Percentiles rank a stretch among this genome's conserved stretches.
phyloP scores from a whole-genome alignment of 2,113 vertebrate genomes.

The Genyomyrus donnyi region DNA sequence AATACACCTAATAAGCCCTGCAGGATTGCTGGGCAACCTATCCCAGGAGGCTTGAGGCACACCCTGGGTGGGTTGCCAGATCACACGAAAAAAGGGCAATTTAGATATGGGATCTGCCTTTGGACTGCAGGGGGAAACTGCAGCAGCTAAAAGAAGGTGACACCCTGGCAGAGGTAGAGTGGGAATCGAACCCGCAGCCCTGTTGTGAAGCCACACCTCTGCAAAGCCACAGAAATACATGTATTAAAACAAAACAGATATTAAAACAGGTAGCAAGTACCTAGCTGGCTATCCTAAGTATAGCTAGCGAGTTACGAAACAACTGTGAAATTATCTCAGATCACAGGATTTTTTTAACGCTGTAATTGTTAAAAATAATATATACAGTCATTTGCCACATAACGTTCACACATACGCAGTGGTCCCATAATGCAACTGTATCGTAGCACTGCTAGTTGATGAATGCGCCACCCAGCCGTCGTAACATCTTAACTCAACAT shows the following conservation, averaged over 20 bases:
- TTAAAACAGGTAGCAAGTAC: neutral
- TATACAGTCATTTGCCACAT: neutral
- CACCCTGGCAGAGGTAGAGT: neutral
- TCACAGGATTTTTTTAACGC: neutral
- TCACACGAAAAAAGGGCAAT: neutral
- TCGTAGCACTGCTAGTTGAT: neutral
- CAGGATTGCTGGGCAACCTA: neutral
- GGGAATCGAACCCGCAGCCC: neutral
- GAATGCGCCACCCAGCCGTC: neutral
- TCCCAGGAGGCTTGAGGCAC: neutral
- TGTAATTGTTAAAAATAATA: neutral
- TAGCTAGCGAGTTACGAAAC: neutral
- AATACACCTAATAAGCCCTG: neutral
- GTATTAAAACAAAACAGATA: too few relatives aligned
- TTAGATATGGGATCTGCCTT: neutral
- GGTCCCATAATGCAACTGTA: neutral
- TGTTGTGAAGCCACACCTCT: neutral
- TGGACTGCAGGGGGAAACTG: neutral
- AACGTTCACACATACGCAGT: neutral
- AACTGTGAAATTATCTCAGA: neutral
- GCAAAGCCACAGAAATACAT: too few relatives aligned
- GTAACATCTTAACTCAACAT: neutral
- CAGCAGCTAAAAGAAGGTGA: neutral
- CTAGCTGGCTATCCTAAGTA: neutral
- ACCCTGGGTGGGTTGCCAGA: neutral